Evolutionary conservation across 2,888 invertebrate species (phyloP).

Genomic region (Orthonychiurus folsomi): DNA sequence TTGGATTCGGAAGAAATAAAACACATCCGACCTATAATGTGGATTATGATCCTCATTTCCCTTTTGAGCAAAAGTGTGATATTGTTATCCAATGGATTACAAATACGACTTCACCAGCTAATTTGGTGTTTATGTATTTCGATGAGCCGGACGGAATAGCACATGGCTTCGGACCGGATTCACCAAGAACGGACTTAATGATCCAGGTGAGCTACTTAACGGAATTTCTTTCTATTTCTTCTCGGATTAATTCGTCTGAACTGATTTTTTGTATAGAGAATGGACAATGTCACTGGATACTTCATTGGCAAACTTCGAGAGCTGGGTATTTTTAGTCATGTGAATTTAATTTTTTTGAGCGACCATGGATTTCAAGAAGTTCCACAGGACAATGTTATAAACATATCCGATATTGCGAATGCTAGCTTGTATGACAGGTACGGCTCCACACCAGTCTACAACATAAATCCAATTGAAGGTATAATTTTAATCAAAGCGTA

Average conservation of each 20-base stretch:
- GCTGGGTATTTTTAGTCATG: constrained; percentile 48
- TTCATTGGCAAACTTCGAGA: constrained; percentile 49
- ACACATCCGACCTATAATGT: constrained; percentile 47
- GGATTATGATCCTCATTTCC: constrained; percentile 35
- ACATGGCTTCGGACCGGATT: constrained; percentile 54
- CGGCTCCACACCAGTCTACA: constrained; percentile 52
- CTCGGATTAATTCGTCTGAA: no score
- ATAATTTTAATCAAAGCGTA: constrained; percentile 19
- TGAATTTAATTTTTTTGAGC: constrained; percentile 60
- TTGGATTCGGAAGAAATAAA: constrained; percentile 47
- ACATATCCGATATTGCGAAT: constrained; percentile 50
- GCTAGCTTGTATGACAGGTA: constrained; percentile 47
- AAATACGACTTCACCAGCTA: constrained; percentile 53
- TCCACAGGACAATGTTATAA: constrained; percentile 49
- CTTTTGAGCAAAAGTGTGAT: constrained; percentile 49
- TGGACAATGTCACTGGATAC: constrained; percentile 50
- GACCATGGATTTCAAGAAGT: constrained; percentile 64
- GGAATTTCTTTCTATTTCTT: no score
- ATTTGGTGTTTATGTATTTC: constrained; percentile 60
- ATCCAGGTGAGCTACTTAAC: no score
- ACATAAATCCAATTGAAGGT: constrained; percentile 54
- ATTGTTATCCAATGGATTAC: constrained; percentile 54
- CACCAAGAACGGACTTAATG: no score
- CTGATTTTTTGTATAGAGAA: no score
- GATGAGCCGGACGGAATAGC: constrained; percentile 59